Conservation (phyloP, 2,113 vertebrate species). For the Seriola aureovittata region DNA sequence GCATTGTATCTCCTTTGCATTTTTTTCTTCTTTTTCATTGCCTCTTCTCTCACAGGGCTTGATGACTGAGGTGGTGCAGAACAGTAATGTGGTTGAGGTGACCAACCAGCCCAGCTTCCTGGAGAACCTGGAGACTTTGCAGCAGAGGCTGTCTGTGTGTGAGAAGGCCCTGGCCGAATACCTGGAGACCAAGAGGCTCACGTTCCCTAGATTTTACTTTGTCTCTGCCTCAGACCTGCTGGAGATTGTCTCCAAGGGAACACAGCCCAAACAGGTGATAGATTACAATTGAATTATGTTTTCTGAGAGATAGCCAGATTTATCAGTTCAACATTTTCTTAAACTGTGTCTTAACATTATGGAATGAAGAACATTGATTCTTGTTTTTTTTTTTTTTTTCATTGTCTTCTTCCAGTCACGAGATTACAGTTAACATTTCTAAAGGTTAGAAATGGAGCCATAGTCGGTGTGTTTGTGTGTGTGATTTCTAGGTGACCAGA, state of each 20-base stretch:
- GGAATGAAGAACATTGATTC: background rate
- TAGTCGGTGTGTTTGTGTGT: background rate
- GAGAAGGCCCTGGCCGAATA: constrained; percentile 85
- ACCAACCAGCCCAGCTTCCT: constrained; percentile 82
- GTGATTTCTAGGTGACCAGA: constrained; percentile 80
- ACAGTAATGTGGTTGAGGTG: constrained; percentile 83
- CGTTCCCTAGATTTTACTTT: constrained; percentile 84
- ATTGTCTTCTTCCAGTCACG: background rate
- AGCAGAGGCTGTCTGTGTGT: constrained; percentile 84
- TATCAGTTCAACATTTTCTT: background rate
- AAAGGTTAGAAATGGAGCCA: background rate
- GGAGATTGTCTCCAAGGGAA: constrained; percentile 87
- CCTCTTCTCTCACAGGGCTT: constrained; percentile 66
- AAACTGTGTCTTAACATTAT: background rate
- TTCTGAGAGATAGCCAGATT: background rate
- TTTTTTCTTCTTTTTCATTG: background rate
- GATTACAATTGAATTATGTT: constrained; percentile 2
- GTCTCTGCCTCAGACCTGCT: constrained; percentile 83
- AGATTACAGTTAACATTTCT: background rate
- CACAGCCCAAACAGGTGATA: constrained; percentile 81
- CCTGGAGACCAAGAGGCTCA: constrained; percentile 82
- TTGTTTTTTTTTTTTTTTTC: background rate
- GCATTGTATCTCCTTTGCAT: background rate
- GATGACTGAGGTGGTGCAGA: constrained; percentile 80
- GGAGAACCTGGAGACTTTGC: constrained; percentile 83